Evolutionary conservation across 2,888 invertebrate genomes (phyloP), one percentile per base, ranked within the genome.

Genomic region (Hydroisotoma schaefferi): DNA sequence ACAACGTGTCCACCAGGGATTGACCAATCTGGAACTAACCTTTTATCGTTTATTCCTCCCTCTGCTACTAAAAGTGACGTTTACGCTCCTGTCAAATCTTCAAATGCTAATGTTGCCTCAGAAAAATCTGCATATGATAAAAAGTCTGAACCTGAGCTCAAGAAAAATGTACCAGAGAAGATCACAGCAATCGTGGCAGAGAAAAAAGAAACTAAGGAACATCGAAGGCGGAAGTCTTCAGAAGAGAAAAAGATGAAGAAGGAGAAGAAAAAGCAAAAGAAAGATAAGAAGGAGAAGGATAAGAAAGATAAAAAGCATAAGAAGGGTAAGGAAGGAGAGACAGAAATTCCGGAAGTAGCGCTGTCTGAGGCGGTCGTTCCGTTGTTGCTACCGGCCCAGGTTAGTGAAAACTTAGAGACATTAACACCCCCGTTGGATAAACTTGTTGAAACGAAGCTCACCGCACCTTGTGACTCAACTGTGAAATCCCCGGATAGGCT

Each of bases 231-330:
- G 23, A 59, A 59, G 47, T 59, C 58, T 12, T 59, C 61, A 3
- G 40, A 56, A 15, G 59, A 59, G 12, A 65, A 61, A 33, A 65
- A 65, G 26, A 59, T 59, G 73, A 74, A 63, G 69, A 74, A 57
- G 43, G 77, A 77, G 72, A 75, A 59, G 74, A 75, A 64, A 76
- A 73, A 75, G 59, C 76, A 75, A 47, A 77, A 78, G 58, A 79
- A 78, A 67, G 75, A 76, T n/a, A 76, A 75, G 65, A 78, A 76
- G 61, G 73, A 74, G 61, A 75, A 74, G 55, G 73, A 74, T 59
- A 74, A 74, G 63, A 75, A 74, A 65, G 73, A 57, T 75, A 76
- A 69, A 61, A 73, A 67, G 37, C 25, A 53, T 71, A 76, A 69
- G 73, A 74, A 65, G 75, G 74, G 75, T 61, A 76, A 76, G 73